Evolutionary conservation across 1,140 invertebrate species (phyloP).

Genomic region (Drosophila subpulchrella): DNA sequence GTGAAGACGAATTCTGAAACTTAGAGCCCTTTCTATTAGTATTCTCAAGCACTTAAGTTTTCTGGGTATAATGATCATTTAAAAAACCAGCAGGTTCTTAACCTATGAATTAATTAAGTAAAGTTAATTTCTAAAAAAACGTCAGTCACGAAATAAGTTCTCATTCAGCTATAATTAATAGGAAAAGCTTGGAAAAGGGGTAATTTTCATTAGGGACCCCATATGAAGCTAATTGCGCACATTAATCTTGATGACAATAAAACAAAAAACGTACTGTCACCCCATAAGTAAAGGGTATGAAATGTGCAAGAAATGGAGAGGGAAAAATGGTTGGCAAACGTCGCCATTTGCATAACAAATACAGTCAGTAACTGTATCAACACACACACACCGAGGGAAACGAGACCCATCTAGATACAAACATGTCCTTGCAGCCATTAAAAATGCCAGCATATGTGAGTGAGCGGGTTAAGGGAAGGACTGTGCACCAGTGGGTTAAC

Average conservation of each 20-base stretch:
- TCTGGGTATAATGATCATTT: neutral
- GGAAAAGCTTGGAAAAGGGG: too few relatives aligned
- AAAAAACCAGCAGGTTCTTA: neutral
- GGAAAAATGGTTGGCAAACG: constrained; percentile 54
- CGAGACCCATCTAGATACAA: constrained; percentile 36
- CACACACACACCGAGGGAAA: constrained; percentile 20
- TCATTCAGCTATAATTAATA: neutral
- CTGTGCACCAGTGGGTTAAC: constrained; percentile 48
- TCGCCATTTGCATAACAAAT: constrained; percentile 81
- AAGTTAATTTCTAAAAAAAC: neutral
- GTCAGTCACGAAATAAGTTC: neutral
- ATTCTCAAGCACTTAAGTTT: too few relatives aligned
- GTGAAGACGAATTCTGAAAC: too few relatives aligned
- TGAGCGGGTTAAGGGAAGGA: constrained; percentile 14
- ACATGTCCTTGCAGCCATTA: constrained; percentile 76
- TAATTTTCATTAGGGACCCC: neutral
- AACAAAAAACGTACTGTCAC: constrained; percentile 5
- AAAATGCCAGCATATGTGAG: constrained; percentile 68
- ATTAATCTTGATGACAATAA: constrained; percentile 4
- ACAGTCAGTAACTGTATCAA: constrained; percentile 76
- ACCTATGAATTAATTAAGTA: neutral
- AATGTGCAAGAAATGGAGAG: constrained; percentile 10
- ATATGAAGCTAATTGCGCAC: neutral
- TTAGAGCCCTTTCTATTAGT: too few relatives aligned
- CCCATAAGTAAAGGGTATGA: constrained; percentile 29